Base-by-base conservation (phyloP, 2,113 vertebrate genomes). In the Apodemus sylvaticus region DNA sequence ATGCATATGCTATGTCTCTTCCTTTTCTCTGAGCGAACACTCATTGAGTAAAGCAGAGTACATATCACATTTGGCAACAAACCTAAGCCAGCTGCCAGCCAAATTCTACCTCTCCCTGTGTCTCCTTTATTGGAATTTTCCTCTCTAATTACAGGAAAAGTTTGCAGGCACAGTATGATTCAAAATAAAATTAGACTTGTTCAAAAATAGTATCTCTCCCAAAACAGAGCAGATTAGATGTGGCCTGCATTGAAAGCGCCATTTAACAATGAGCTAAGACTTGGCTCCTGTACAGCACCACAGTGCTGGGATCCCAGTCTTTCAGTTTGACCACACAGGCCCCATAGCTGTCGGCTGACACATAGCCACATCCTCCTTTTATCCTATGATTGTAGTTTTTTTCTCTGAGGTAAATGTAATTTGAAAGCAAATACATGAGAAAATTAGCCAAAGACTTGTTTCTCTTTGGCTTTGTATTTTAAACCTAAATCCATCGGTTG, bases 331-430 rank as follows among this genome's bases (percentile, higher is more conserved):
- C 73, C 92, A 86, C 79, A 81, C n/a, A 73, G 85, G 79, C 68
- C 53, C 42, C 91, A 34, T 48, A 66, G 77, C 19, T 39, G 45
- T 39, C 53, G 71, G 24, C 0, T 82, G 58, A 94, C 51, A 86
- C 19, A 95, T 7, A 89, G 64, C 39, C 64, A 51, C 39, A 42
- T 60, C 17, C 12, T 55, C 9, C 77, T 11, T 91, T 55, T 88
- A 74, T 97, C 39, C 89, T 90, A 96, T 87, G 89, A 86, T 93
- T 97, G 34, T 70, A 87, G 92, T 97, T 97, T 89, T 58, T 20
- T 95, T 78, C 31, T 97, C 90, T 83, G 79, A 90, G 98, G 96
- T 96, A 86, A 83, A 79, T 96, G 91, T 55, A 96, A 77, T 70
- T 74, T 64, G 93, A 96, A 97, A 51, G 48, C 71, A 90, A 95